Percentiles rank a stretch among this genome's conserved stretches.
Conservation (phyloP, 2,113 vertebrate species). For the Apus apus region DNA sequence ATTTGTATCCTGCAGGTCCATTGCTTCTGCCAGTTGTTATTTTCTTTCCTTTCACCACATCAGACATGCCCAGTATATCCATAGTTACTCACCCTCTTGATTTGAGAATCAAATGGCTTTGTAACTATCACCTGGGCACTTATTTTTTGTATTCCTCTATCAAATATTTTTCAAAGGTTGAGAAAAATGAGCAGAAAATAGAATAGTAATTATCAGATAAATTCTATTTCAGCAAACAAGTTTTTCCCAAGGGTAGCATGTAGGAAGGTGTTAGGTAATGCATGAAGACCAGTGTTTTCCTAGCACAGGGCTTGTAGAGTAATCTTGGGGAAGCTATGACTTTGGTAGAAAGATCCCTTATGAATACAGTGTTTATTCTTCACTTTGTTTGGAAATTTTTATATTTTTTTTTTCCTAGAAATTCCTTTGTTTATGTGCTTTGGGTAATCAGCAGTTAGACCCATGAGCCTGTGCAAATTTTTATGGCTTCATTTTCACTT, state of each 20-base stretch:
- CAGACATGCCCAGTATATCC: neutral
- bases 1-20: neutral
- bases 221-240: neutral
- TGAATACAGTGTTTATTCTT: neutral
- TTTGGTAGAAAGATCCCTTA: neutral
- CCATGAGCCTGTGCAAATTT: neutral
- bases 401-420: neutral
- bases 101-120: neutral
- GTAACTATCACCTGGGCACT: neutral
- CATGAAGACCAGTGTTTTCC: neutral
- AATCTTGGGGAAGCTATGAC: neutral
- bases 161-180: neutral
- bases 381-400: neutral
- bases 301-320: neutral
- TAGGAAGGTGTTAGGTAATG: neutral
- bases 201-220: constrained; percentile 4
- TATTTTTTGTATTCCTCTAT: neutral
- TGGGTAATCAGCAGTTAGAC: neutral
- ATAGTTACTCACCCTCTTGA: neutral
- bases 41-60: neutral
- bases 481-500: neutral
- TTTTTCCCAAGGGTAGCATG: neutral
- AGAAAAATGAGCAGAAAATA: neutral
- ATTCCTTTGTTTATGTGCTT: neutral
- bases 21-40: neutral